These are phyloP conservation scores for Ceratosolen solmsi DNA, from an alignment of 1,140 invertebrate genomes.

Conservation along the genomic window DNA sequence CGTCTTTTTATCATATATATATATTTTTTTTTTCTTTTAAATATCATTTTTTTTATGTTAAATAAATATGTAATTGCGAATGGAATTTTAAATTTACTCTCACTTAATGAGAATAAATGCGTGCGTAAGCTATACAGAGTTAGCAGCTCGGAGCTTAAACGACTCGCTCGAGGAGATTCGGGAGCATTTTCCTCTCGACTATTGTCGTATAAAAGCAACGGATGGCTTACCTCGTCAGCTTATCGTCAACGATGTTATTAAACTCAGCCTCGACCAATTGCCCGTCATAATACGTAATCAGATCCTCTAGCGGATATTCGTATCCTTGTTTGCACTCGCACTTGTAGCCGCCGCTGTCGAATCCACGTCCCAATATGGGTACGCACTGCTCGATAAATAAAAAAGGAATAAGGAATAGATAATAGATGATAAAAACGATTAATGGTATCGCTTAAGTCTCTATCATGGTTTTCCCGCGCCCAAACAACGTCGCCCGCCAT, in stretches of 20 bases:
- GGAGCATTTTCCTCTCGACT: no score
- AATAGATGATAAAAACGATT: constrained; percentile 53
- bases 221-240: constrained; percentile 78
- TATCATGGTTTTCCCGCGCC: constrained; percentile 37
- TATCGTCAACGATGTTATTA: constrained; percentile 85
- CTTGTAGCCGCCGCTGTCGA: constrained; percentile 96
- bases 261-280: constrained; percentile 97
- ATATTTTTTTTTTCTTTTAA: no score
- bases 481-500: constrained; percentile 9
- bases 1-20: no score
- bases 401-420: constrained; percentile 51
- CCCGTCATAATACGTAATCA: constrained; percentile 96
- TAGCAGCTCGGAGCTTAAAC: no score
- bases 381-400: constrained; percentile 82
- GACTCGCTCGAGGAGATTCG: no score
- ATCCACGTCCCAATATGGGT: constrained; percentile 91
- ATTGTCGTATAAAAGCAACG: no score
- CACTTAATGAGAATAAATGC: no score
- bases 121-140: no score
- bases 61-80: no score
- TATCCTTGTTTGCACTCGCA: constrained; percentile 98
- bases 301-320: constrained; percentile 97
- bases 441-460: constrained; percentile 48
- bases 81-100: no score
- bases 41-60: no score